Evolutionary conservation across 2,113 vertebrate species (phyloP).

Genomic region (Rhombomys opimus): DNA sequence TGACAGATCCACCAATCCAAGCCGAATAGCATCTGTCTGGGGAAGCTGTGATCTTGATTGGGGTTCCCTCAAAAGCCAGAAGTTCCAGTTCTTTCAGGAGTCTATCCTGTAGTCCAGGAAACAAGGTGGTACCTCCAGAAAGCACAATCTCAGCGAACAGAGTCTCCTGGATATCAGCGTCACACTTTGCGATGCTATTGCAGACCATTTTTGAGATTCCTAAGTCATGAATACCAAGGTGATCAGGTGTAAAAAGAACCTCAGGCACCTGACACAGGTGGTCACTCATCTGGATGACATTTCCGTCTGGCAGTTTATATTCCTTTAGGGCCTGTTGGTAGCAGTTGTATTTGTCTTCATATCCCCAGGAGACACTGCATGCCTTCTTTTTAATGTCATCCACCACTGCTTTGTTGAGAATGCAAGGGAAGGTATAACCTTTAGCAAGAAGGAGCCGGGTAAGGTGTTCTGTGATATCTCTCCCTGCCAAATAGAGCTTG

Average conservation of each 20-base stretch:
- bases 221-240: slow-evolving; percentile 27
- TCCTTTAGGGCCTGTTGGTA: background rate
- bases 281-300: slow-evolving; percentile 66
- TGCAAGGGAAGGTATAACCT: background rate
- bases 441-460: slow-evolving; percentile 51
- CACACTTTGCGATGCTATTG: slow-evolving; percentile 78
- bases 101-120: slow-evolving; percentile 80
- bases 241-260: slow-evolving; percentile 78
- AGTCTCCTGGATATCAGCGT: slow-evolving; percentile 67
- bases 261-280: slow-evolving; percentile 77
- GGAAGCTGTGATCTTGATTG: slow-evolving; percentile 80
- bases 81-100: slow-evolving; percentile 75
- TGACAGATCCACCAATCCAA: slow-evolving; percentile 78
- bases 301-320: slow-evolving; percentile 78
- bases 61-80: slow-evolving; percentile 55
- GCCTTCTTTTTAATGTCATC: slow-evolving; percentile 71
- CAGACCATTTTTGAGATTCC: slow-evolving; percentile 75
- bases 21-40: slow-evolving; percentile 78
- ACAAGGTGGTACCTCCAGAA: slow-evolving; percentile 77
- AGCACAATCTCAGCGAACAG: slow-evolving; percentile 79
- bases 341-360: background rate
- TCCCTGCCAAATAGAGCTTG: slow-evolving; percentile 72
- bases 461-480: slow-evolving; percentile 74
- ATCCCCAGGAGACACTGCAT: slow-evolving; percentile 76
- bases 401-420: slow-evolving; percentile 4